Evolutionary conservation across 2,113 vertebrate genomes (phyloP), one percentile per base, ranked within the genome.

Genomic region (Mesembrinibis cayennensis): DNA sequence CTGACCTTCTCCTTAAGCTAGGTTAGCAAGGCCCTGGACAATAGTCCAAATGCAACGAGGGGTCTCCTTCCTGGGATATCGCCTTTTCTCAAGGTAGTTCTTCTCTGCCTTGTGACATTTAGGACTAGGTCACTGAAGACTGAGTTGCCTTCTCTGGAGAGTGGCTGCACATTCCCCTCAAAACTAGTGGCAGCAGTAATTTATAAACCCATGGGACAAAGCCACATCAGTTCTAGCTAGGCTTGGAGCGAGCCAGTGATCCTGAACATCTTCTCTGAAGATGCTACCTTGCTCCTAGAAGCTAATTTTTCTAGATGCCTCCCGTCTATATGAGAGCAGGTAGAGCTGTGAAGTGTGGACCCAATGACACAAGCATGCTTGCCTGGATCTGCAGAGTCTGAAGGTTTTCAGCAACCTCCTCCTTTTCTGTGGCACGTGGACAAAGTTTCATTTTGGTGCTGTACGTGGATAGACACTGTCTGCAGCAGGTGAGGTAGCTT

Each of bases 391-490:
- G 23, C 47, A 56, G 70, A 90, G n/a, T 49, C 29, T 30, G 40
- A 70, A 78, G 12, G 50, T 47, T 90, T 72, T 40, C 67, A 63
- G 56, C 40, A 78, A 25, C 16, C n/a, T 80, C 14, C 29, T 65
- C 18, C 14, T 77, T 77, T 71, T 67, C 59, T 27, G 82, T 20
- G 16, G 22, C 66, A 66, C 0, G 0, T n/a, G 34, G 36, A 8
- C 40, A n/a, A 89, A 56, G n/a, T 80, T 66, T 45, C 13, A 7
- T n/a, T 78, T 53, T 81, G n/a, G 36, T 73, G 82, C 78, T 49
- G 10, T 62, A 49, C 61, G 45, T 0, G 0, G 38, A 38, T 25
- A 86, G 52, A 55, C 5, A 15, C 7, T 2, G 22, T 36, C 58
- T 61, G 58, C n/a, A 18, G 65, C 0, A 2, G 47, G 18, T 53